Evolutionary conservation across 2,888 invertebrate genomes (phyloP).

Genomic region (Athetis lepigone): DNA sequence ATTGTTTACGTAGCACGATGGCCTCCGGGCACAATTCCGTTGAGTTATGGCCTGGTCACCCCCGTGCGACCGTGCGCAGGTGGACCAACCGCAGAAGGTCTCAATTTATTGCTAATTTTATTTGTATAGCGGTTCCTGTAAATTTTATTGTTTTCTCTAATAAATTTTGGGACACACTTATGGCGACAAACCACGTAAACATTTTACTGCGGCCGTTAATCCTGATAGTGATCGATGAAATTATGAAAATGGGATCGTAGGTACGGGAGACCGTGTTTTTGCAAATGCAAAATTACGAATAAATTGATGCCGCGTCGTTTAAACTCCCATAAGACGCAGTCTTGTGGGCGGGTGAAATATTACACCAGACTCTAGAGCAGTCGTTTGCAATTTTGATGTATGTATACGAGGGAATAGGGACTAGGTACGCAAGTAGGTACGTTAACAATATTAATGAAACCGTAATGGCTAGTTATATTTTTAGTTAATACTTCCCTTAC

Average conservation of each 20-base stretch:
- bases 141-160: slow-evolving; percentile 74
- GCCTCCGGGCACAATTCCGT: slow-evolving; percentile 85
- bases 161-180: slow-evolving; percentile 52
- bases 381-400: slow-evolving; percentile 50
- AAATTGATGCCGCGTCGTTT: slow-evolving; percentile 45
- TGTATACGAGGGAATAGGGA: slow-evolving; percentile 8
- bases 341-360: slow-evolving; percentile 51
- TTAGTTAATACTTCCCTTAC: background rate
- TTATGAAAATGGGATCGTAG: slow-evolving; percentile 6
- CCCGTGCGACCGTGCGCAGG: slow-evolving; percentile 79
- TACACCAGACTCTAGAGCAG: slow-evolving; percentile 44
- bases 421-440: background rate
- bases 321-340: slow-evolving; percentile 49
- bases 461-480: background rate
- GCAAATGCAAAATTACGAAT: slow-evolving; percentile 40
- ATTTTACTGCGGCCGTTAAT: slow-evolving; percentile 49
- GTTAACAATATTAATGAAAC: background rate
- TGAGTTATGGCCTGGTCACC: slow-evolving; percentile 86
- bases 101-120: slow-evolving; percentile 88
- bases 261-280: slow-evolving; percentile 10
- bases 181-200: slow-evolving; percentile 43
- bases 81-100: slow-evolving; percentile 79
- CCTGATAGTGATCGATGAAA: slow-evolving; percentile 33
- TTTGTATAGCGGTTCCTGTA: slow-evolving; percentile 74
- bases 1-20: slow-evolving; percentile 77